phyloP scores from a whole-genome alignment of 2,113 vertebrate species.

The Hydrolagus affinis region DNA sequence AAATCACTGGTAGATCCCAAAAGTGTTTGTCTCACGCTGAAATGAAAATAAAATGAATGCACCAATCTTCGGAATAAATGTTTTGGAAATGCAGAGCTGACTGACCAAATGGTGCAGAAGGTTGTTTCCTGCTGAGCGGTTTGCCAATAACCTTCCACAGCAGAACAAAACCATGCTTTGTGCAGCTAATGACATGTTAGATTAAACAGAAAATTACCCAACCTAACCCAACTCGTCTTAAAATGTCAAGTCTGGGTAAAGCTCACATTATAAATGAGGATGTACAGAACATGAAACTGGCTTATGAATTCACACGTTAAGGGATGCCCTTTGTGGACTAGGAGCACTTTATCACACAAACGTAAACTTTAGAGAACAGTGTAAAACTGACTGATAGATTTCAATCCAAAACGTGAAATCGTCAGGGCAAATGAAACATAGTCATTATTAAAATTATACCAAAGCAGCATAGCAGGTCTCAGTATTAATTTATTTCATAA shows the following conservation, averaged over 20 bases:
- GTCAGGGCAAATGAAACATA: background rate
- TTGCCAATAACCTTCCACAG: background rate
- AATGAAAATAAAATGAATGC: background rate
- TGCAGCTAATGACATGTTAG: conserved; percentile 9
- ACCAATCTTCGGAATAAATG: conserved; percentile 10
- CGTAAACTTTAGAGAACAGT: background rate
- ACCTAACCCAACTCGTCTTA: background rate
- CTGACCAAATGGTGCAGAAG: background rate
- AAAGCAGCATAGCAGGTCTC: background rate
- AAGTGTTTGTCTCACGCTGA: background rate
- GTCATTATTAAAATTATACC: background rate
- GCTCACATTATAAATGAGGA: conserved; percentile 5
- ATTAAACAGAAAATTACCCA: background rate
- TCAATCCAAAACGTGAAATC: background rate
- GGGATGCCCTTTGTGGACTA: background rate
- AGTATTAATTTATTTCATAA: background rate
- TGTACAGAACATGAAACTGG: background rate
- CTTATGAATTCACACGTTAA: conserved; percentile 12
- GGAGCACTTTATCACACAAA: background rate
- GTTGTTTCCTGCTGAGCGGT: background rate
- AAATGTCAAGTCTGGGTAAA: background rate
- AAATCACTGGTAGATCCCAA: background rate
- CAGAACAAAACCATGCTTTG: background rate
- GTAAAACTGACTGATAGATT: background rate
- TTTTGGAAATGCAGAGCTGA: background rate